These are phyloP conservation scores for Anthophora plumipes DNA, from an alignment of 2,888 invertebrate species.

Conservation along the genomic window DNA sequence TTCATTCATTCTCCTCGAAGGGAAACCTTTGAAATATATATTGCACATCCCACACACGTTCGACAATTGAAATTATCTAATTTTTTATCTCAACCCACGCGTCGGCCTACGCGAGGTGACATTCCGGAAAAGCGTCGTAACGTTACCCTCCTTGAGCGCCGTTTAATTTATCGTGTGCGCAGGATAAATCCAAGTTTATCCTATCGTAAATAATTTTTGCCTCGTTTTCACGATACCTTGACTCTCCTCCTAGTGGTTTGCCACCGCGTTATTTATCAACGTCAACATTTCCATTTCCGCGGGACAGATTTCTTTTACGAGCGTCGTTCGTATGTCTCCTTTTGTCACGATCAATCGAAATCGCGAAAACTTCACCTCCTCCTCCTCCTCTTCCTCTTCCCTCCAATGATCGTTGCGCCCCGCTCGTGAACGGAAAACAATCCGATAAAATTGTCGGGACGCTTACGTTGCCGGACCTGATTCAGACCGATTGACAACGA, in stretches of 20 bases:
- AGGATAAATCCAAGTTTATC: slow-evolving; percentile 44
- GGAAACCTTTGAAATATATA: background rate
- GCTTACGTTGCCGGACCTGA: slow-evolving; percentile 34
- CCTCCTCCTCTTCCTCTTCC: no score
- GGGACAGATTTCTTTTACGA: slow-evolving; percentile 40
- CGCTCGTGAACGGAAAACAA: slow-evolving; percentile 39
- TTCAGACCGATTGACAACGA: slow-evolving; percentile 59
- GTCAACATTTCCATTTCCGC: slow-evolving; percentile 38
- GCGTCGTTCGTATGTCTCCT: background rate
- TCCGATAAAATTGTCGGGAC: slow-evolving; percentile 6
- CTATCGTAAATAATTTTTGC: slow-evolving; percentile 49
- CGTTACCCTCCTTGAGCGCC: background rate
- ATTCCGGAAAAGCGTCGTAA: background rate
- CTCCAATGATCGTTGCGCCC: background rate
- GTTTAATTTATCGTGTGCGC: slow-evolving; percentile 34
- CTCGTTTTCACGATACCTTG: background rate
- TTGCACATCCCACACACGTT: background rate
- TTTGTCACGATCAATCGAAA: slow-evolving; percentile 23
- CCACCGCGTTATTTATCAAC: slow-evolving; percentile 37
- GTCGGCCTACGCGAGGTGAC: background rate
- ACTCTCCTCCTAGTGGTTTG: background rate
- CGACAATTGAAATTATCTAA: background rate
- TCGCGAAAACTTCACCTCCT: background rate
- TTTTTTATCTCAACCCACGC: background rate
- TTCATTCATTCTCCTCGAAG: background rate